Conservation (phyloP, 2,113 vertebrate species). For the Todiramphus saurophagus region DNA sequence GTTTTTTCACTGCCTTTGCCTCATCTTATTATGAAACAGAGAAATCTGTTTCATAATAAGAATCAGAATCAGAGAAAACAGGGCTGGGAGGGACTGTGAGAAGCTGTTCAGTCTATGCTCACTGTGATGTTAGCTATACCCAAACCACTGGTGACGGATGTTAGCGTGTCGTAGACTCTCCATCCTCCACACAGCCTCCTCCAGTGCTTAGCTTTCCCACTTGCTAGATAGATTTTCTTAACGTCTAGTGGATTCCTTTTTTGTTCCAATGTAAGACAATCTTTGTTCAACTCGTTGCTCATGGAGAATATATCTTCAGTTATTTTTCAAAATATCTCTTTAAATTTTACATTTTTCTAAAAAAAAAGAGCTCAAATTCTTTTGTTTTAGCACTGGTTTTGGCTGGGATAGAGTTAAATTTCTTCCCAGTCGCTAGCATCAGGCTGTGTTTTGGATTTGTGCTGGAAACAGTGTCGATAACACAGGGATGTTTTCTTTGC, state of each 20-base stretch:
- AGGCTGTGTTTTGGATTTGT: not conserved
- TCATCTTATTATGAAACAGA: not conserved
- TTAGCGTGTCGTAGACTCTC: not conserved
- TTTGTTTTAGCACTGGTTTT: not conserved
- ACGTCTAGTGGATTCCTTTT: not conserved
- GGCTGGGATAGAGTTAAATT: not conserved
- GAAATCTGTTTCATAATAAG: no score
- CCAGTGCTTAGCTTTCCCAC: not conserved
- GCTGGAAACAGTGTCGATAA: not conserved
- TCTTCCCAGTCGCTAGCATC: not conserved
- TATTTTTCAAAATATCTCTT: not conserved
- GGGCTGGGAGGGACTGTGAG: not conserved
- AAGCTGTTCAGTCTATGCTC: not conserved
- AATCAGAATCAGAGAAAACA: not conserved
- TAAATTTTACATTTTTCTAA: not conserved
- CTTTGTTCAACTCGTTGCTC: not conserved
- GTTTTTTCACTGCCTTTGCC: not conserved
- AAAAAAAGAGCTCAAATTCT: rapidly evolving
- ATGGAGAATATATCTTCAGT: not conserved
- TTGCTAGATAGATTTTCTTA: not conserved
- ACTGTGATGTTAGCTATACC: not conserved
- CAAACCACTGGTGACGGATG: not conserved
- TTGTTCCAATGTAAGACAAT: not conserved
- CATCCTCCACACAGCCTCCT: not conserved
- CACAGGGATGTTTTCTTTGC: not conserved